These are phyloP conservation scores for Actenoides hombroni DNA, from an alignment of 2,113 vertebrate genomes.

Conservation along the genomic window DNA sequence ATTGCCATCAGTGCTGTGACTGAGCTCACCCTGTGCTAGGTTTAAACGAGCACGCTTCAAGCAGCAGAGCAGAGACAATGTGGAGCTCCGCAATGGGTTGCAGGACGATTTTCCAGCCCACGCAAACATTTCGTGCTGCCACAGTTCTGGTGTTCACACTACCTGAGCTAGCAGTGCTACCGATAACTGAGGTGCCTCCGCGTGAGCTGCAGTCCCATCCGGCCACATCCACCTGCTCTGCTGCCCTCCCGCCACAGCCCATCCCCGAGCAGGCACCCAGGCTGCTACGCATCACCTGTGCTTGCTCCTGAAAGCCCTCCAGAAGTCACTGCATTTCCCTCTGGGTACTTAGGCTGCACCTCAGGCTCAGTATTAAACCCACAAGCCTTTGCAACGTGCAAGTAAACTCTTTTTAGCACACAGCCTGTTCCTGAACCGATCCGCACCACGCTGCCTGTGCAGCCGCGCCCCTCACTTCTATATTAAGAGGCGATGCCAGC, in stretches of 20 bases:
- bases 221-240: fast-evolving
- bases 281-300: fast-evolving
- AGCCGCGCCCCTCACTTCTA: conserved; percentile 19
- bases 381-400: neutral
- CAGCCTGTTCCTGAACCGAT: neutral
- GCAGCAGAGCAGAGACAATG: neutral
- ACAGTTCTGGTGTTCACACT: neutral
- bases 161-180: neutral
- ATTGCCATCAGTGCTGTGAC: neutral
- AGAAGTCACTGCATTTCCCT: neutral
- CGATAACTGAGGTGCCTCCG: neutral
- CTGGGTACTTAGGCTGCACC: neutral
- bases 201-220: neutral
- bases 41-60: neutral
- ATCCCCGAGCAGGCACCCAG: fast-evolving
- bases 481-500: conserved; percentile 14
- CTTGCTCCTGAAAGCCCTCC: neutral
- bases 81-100: neutral
- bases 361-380: neutral
- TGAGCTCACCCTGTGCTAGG: neutral
- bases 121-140: neutral
- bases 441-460: neutral
- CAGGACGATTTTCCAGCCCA: neutral
- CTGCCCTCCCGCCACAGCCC: neutral
- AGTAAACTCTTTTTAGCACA: neutral